A percentile compares a stretch with the other conserved stretches of the same genome.
phyloP scores from a whole-genome alignment of 1,140 invertebrate species.

The Diuraphis noxia region DNA sequence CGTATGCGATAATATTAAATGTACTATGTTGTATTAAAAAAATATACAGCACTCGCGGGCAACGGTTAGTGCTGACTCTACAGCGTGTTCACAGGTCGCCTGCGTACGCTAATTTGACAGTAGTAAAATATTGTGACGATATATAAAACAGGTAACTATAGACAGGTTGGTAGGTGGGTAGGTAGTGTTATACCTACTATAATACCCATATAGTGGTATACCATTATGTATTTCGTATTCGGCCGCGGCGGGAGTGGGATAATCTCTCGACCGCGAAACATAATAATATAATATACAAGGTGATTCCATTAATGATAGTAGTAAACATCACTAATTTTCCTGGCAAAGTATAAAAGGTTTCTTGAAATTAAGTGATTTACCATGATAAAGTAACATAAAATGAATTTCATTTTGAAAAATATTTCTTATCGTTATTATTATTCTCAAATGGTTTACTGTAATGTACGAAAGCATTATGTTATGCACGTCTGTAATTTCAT shows the following conservation, averaged over 20 bases:
- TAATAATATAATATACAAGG: neutral
- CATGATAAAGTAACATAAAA: neutral
- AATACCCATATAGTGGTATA: neutral
- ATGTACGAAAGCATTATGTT: too few relatives aligned
- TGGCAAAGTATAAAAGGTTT: neutral
- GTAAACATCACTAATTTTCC: neutral
- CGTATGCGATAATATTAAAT: neutral
- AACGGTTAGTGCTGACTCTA: neutral
- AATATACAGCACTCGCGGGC: neutral
- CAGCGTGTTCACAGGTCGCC: neutral
- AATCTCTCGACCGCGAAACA: neutral
- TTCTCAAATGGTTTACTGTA: too few relatives aligned
- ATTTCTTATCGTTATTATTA: too few relatives aligned
- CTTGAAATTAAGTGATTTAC: neutral
- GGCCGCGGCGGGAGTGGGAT: neutral
- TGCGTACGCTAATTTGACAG: neutral
- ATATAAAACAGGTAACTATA: neutral
- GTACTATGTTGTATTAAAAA: neutral
- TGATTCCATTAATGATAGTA: neutral
- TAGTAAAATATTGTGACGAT: neutral
- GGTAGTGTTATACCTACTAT: neutral
- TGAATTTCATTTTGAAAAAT: too few relatives aligned
- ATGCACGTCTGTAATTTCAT: too few relatives aligned
- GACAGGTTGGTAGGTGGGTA: neutral
- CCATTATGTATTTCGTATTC: neutral